These are phyloP conservation scores for Geotrypetes seraphini DNA, from an alignment of 2,797 vertebrate genomes.

Conservation along the genomic window DNA sequence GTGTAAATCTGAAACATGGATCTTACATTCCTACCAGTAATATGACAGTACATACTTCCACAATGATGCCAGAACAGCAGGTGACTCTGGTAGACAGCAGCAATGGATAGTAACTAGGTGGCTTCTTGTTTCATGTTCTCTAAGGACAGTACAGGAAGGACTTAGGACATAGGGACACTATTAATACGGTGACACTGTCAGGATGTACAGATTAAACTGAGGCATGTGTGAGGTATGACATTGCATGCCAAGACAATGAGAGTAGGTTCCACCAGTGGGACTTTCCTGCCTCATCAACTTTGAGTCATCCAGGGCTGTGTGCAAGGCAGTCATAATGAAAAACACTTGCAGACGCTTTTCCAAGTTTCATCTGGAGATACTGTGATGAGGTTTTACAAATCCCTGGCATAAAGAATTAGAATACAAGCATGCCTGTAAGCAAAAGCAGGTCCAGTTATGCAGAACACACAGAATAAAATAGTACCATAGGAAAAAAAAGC, in stretches of 20 bases:
- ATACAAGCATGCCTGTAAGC: constrained; percentile 7
- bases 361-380: constrained; percentile 1
- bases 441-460: constrained; percentile 5
- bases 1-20: constrained; percentile 60
- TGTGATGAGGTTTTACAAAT: constrained; percentile 2
- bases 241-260: constrained; percentile 31
- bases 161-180: constrained; percentile 50
- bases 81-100: constrained; percentile 53
- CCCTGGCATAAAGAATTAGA: not conserved
- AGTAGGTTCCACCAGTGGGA: constrained; percentile 29
- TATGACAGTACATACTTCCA: constrained; percentile 53
- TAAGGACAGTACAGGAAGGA: constrained; percentile 62
- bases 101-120: constrained; percentile 40
- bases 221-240: constrained; percentile 46
- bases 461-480: constrained; percentile 1
- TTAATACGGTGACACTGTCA: constrained; percentile 56
- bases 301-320: constrained; percentile 41
- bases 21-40: constrained; percentile 56
- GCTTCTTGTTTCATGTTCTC: constrained; percentile 61
- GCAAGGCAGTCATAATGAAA: constrained; percentile 29
- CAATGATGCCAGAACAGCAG: constrained; percentile 64
- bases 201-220: constrained; percentile 55
- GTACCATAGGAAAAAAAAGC: constrained; percentile 14
- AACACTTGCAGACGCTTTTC: constrained; percentile 19
- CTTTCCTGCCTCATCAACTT: too few relatives aligned